Percentiles rank a stretch among this genome's conserved stretches.
Evolutionary conservation across 2,113 vertebrate species (phyloP).

Genomic region (Spermophilus dauricus): DNA sequence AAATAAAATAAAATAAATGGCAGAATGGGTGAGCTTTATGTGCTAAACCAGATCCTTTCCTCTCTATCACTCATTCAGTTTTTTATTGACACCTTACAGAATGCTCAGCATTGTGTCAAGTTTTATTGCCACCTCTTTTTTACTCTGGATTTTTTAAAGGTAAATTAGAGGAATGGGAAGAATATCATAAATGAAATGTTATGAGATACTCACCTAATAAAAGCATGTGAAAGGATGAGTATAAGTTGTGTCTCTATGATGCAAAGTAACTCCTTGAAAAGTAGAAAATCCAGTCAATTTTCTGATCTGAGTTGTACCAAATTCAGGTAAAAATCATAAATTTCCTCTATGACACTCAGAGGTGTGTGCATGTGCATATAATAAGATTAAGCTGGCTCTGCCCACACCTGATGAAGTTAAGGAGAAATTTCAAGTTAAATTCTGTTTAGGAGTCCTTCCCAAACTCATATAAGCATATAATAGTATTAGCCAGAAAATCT

Average conservation of each 20-base stretch:
- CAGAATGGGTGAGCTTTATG: neutral
- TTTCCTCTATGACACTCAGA: neutral
- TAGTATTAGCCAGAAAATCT: neutral
- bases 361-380: neutral
- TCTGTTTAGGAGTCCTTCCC: neutral
- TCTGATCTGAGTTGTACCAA: neutral
- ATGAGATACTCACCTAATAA: neutral
- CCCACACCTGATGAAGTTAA: neutral
- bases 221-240: neutral
- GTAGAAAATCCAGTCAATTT: neutral
- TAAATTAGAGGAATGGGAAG: neutral
- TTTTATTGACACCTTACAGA: neutral
- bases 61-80: neutral
- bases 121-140: neutral
- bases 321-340: neutral
- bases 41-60: neutral
- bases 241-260: neutral
- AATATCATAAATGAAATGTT: neutral
- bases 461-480: neutral
- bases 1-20: neutral
- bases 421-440: neutral
- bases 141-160: neutral
- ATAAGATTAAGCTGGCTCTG: neutral
- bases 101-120: neutral
- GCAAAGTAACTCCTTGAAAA: neutral